Conservation (phyloP, 2,888 invertebrate species). For the Lacanobia oleracea region DNA sequence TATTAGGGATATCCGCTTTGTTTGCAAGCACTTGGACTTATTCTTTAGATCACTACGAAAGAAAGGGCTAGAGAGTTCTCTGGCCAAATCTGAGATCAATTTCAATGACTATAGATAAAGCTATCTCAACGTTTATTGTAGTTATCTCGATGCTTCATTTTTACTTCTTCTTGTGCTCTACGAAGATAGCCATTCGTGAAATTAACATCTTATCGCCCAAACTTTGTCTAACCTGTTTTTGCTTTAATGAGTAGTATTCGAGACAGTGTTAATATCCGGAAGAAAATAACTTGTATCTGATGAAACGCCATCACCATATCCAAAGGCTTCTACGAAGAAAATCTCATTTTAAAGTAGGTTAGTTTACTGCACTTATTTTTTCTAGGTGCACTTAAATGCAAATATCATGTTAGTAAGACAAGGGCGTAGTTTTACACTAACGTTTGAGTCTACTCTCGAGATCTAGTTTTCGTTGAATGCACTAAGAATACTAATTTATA, state of each 20-base stretch:
- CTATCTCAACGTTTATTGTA: too few relatives aligned
- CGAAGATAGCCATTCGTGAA: background rate
- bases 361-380: background rate
- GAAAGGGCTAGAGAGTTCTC: too few relatives aligned
- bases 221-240: too few relatives aligned
- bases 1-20: constrained; percentile 13
- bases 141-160: background rate
- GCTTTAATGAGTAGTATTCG: too few relatives aligned
- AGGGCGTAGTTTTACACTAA: constrained; percentile 22
- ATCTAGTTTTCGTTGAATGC: constrained; percentile 55
- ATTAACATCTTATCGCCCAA: background rate
- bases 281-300: background rate
- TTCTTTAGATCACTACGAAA: too few relatives aligned
- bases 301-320: background rate
- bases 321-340: background rate
- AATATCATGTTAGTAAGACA: constrained; percentile 29
- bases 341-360: background rate
- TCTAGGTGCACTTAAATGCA: background rate
- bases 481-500: constrained; percentile 53
- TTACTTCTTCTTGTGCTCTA: background rate
- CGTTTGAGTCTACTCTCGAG: constrained; percentile 30
- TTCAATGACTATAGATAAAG: too few relatives aligned
- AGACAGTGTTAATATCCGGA: too few relatives aligned
- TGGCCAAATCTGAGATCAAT: too few relatives aligned
- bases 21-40: background rate